Base-by-base conservation (phyloP, 2,113 vertebrate genomes). In the Sinosuthora webbiana region DNA sequence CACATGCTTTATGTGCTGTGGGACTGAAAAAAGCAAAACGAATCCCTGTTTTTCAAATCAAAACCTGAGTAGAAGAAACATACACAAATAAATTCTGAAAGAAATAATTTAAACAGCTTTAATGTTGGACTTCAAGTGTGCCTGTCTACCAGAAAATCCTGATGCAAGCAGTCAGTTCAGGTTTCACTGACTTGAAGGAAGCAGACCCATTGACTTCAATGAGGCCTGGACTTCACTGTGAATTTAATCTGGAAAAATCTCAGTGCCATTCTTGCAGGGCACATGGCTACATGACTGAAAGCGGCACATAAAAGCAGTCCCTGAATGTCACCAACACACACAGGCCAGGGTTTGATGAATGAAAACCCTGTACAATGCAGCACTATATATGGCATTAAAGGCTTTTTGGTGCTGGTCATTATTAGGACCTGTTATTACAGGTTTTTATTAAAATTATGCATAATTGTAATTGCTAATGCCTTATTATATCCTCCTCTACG, bases 371-470 rank as follows among this genome's bases (percentile, higher is more conserved):
- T 30, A 79, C 56, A 83, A 64, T 76, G 39, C 80, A 81, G 68
- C 0, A 0, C 80, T 87, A 41, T 17, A n/a, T 49, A 49, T 3
- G 65, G 35, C 62, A 71, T 3, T 76, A 65, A 92, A 92, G 47
- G 62, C 63, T 89, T 86, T 87, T 92, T 55, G 73, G 60, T 62
- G 67, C 63, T 55, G 47, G 81, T 77, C 81, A 79, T 70, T 76
- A 52, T 70, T 75, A 91, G 60, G 39, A 64, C 31, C 70, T 78
- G 52, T 82, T 93, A 89, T 92, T 86, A 73, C 63, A 50, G 50
- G 4, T 5, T 83, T 93, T 93, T 83, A 86, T 90, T 95, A 62
- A 93, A 94, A 88, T 92, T 83, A 86, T 37, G 84, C 63, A 86
- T 93, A 90, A 95, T 80, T 62, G 70, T 65, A 90, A 83, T 73